Base-by-base conservation (phyloP, 2,888 invertebrate genomes). In the Bellardia pandia region DNA sequence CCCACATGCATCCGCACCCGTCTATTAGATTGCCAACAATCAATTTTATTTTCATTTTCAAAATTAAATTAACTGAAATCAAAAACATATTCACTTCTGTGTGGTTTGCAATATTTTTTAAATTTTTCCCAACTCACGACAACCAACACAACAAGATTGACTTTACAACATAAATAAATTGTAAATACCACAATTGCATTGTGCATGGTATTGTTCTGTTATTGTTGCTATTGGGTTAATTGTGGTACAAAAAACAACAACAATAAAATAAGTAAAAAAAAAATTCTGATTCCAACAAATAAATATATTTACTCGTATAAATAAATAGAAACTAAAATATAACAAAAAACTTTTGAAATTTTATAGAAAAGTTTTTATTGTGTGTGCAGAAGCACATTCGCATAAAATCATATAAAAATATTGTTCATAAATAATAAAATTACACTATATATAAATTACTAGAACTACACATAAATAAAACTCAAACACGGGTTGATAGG, bases 31-130 rank as follows among this genome's bases (percentile, higher is more conserved):
- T 64, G 51, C 51, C 76, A 71, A 51, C 60, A 71, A 71, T 71
- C 71, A 71, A 71, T 71, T 71, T 79, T 62, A 71, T 79, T 62
- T 79, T 62, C 9, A 79, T 79, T 62, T 79, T 62, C 9, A 79
- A 79, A 79, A 79, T 71, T 51, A 71, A 79, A 79, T 79, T 71
- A 79, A 78, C 68, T 78, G 68, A 78, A 78, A 78, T 58, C 77
- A 78, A 78, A 76, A 78, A 78, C 68, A 68, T 78, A 68, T 78
- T 78, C 77, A 78, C 68, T 79, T 42, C 60, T 76, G 64, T 79
- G 79, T 62, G 71, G 71, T 79, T 79, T 60, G n/a, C 7, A 53
- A 40, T n/a, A 71, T 53, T 71, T 71, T 45, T 48, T 62, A n/a
- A 14, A 37, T n/a, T 74, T 74, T 37, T 45, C 11, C 33, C 42